phyloP scores from a whole-genome alignment of 2,888 invertebrate species.

The Bombylius discolor region DNA sequence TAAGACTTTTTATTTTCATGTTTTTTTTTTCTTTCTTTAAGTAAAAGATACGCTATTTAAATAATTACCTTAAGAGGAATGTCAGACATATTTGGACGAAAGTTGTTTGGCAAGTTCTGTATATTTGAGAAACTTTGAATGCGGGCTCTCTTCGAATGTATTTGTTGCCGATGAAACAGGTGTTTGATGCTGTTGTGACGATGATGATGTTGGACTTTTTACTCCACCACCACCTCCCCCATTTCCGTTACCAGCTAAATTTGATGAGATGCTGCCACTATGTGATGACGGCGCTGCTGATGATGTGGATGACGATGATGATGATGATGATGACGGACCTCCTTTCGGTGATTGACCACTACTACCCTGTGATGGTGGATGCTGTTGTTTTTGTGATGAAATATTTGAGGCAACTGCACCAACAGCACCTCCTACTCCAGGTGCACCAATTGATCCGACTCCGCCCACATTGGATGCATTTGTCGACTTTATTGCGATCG shows the following conservation, averaged over 20 bases:
- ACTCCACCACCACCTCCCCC: background rate
- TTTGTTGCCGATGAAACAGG: constrained; percentile 7
- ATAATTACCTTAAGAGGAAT: constrained; percentile 18
- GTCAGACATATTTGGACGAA: constrained; percentile 90
- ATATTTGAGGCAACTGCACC: background rate
- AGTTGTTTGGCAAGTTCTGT: constrained; percentile 96
- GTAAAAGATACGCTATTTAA: background rate
- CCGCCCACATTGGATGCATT: constrained; percentile 25
- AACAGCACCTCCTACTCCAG: constrained; percentile 12
- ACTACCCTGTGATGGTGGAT: background rate
- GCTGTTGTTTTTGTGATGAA: background rate
- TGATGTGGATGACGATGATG: background rate
- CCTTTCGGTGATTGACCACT: constrained; percentile 13
- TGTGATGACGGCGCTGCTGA: background rate
- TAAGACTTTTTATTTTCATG: too few species aligned
- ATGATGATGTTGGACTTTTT: constrained; percentile 12
- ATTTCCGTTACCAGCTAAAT: background rate
- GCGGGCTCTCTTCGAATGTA: constrained; percentile 74
- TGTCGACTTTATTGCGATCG: constrained; percentile 21
- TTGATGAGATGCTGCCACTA: background rate
- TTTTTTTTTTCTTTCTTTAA: background rate
- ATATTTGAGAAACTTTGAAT: constrained; percentile 96
- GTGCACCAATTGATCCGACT: constrained; percentile 33
- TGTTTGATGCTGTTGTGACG: constrained; percentile 9
- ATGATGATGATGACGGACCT: constrained; percentile 28